A percentile compares a stretch with the other conserved stretches of the same genome.
Conservation (phyloP, 2,113 vertebrate genomes). For the Petromus typicus region DNA sequence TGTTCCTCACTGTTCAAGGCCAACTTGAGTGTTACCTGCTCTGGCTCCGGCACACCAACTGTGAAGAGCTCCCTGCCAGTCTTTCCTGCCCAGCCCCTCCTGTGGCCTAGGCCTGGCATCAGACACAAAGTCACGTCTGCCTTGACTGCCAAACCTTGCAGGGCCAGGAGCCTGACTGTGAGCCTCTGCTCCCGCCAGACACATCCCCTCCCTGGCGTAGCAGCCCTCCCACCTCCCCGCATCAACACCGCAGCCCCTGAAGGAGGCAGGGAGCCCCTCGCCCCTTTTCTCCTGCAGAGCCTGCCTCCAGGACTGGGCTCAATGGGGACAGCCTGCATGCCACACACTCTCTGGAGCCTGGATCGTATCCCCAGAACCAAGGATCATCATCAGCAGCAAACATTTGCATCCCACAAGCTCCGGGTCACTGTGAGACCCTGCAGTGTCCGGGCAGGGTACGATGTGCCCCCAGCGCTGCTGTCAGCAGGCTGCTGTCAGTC, state of each 20-base stretch:
- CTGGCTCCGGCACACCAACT: fast-evolving
- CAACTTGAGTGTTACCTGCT: background rate
- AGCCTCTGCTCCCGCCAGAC: background rate
- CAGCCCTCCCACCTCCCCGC: background rate
- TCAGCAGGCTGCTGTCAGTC: background rate
- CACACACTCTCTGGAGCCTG: background rate
- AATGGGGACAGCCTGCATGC: no score
- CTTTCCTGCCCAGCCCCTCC: fast-evolving
- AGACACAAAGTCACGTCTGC: fast-evolving
- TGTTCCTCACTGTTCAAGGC: background rate
- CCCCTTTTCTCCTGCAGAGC: background rate
- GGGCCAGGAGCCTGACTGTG: background rate
- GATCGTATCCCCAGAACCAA: no score
- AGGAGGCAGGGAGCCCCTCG: background rate
- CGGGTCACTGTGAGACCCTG: no score
- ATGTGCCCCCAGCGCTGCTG: background rate
- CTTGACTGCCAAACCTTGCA: background rate
- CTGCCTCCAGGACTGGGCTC: background rate
- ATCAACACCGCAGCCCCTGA: background rate
- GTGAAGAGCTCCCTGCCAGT: background rate
- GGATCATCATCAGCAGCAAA: background rate
- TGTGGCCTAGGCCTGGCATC: background rate
- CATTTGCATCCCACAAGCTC: background rate
- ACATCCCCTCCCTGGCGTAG: fast-evolving
- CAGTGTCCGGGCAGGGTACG: no score